These are phyloP conservation scores for Myotis daubentonii DNA, from an alignment of 2,797 vertebrate species.

Conservation along the genomic window DNA sequence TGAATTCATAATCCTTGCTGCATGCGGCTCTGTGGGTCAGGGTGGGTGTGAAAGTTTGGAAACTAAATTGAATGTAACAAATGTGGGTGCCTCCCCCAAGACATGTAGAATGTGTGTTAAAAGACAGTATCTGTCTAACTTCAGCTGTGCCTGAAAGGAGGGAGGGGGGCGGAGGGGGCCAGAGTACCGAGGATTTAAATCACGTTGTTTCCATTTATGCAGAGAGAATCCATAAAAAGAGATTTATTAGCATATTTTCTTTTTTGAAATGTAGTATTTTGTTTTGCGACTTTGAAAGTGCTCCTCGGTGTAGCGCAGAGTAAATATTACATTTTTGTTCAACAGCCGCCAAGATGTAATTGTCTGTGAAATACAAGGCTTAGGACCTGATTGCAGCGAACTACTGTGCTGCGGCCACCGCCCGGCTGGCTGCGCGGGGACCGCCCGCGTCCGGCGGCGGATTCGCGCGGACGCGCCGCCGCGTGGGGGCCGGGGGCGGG, in stretches of 20 bases:
- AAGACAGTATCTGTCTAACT: background rate
- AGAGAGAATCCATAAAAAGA: conserved; percentile 82
- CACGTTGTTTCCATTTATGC: conserved; percentile 71
- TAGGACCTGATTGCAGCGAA: conserved; percentile 73
- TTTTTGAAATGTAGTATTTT: conserved; percentile 76
- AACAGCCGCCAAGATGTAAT: conserved; percentile 77
- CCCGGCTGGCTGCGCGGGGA: background rate
- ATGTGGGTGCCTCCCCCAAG: background rate
- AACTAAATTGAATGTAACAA: background rate
- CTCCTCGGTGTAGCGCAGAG: conserved; percentile 72
- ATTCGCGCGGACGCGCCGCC: background rate
- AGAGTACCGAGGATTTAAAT: conserved; percentile 53
- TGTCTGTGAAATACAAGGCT: conserved; percentile 78
- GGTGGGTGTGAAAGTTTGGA: background rate
- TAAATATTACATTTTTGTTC: conserved; percentile 81
- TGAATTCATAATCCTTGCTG: background rate
- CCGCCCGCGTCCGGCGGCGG: background rate
- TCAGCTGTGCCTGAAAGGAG: conserved; percentile 57
- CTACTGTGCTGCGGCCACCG: conserved; percentile 47
- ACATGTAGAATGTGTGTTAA: rapidly evolving
- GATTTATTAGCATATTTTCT: conserved; percentile 85
- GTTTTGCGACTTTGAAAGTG: conserved; percentile 78
- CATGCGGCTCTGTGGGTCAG: rapidly evolving
- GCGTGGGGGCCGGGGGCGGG: background rate
- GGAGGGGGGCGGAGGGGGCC: rapidly evolving